A percentile compares a stretch with the other conserved stretches of the same genome.
Conservation (phyloP, 2,113 vertebrate species). For the Dolichallabes microphthalmus region DNA sequence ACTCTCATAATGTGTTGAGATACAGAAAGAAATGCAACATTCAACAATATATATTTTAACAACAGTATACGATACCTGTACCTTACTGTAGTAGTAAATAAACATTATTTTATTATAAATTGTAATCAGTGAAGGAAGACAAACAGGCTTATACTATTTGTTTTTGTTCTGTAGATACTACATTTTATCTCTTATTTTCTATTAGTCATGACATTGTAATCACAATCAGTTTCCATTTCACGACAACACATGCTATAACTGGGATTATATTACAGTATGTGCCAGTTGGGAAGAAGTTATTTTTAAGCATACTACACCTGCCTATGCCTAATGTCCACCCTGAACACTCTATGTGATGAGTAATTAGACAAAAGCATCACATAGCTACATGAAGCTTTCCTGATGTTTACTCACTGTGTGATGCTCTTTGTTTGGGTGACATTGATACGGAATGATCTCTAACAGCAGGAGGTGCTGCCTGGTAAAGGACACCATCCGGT, state of each 20-base stretch:
- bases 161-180: background rate
- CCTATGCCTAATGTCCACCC: background rate
- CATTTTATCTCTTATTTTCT: background rate
- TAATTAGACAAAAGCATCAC: background rate
- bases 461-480: conserved; percentile 34
- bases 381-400: conserved; percentile 23
- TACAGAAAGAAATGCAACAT: background rate
- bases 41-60: background rate
- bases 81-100: background rate
- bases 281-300: background rate
- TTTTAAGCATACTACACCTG: background rate
- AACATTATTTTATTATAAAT: background rate
- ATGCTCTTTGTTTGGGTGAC: conserved; percentile 45
- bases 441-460: conserved; percentile 46
- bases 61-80: too few species aligned
- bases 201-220: background rate
- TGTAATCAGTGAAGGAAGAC: background rate
- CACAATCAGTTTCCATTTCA: background rate
- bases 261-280: background rate
- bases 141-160: background rate
- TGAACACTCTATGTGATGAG: background rate
- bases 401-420: background rate
- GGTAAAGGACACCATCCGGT: conserved; percentile 54
- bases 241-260: background rate
- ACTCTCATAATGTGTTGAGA: background rate